These are phyloP conservation scores for Sitta carolinensis DNA, from an alignment of 2,797 vertebrate genomes.

Conservation along the genomic window DNA sequence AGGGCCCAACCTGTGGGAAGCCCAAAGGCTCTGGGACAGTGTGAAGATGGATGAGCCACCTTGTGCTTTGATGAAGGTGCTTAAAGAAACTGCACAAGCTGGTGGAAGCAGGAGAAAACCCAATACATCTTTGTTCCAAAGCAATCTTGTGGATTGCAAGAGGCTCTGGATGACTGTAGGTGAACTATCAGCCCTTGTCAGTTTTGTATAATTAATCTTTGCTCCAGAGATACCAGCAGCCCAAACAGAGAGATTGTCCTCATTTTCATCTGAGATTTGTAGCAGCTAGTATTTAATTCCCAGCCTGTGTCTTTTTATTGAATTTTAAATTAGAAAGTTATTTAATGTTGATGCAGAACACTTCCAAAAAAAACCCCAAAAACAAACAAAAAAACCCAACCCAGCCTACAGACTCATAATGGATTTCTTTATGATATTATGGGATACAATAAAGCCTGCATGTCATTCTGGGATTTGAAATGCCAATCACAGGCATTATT, in stretches of 20 bases:
- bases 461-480: not conserved
- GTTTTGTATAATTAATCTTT: not conserved
- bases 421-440: not conserved
- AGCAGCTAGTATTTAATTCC: constrained; percentile 9
- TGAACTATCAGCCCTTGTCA: not conserved
- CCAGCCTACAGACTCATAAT: not conserved
- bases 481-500: not conserved
- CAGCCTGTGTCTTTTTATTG: constrained; percentile 17
- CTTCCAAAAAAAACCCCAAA: not conserved
- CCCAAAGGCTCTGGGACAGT: not conserved
- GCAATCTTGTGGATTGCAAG: not conserved
- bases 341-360: not conserved
- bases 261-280: not conserved
- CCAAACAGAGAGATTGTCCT: not conserved
- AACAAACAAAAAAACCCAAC: not conserved
- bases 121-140: accelerated
- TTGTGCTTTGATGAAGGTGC: not conserved
- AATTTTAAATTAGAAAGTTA: constrained; percentile 35
- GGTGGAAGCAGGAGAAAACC: not conserved
- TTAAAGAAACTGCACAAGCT: not conserved
- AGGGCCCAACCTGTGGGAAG: not conserved
- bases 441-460: not conserved
- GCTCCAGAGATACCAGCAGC: not conserved
- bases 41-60: not conserved
- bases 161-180: not conserved